Base-by-base conservation (phyloP, 2,113 vertebrate species). In the Lates calcarifer region DNA sequence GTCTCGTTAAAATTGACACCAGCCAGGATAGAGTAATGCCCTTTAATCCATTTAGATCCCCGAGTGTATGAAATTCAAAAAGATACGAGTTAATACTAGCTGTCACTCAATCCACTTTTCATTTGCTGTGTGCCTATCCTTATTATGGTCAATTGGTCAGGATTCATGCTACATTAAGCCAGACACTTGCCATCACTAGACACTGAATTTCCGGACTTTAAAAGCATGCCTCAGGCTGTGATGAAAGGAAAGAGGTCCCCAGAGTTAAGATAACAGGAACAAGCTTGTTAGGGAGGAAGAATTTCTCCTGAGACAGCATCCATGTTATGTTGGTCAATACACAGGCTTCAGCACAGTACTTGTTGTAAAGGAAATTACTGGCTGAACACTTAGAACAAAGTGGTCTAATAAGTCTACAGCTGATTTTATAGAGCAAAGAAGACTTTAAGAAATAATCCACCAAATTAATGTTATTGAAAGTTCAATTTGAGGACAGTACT, bases 251-350 rank as follows among this genome's bases (percentile, higher is more conserved):
- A 85, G 41, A 77, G 47, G 79, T 85, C 85, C 58, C 82, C 60
- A 37, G 80, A 76, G 89, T 80, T 64, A 66, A 73, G 67, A 85
- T 37, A 86, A 88, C 70, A 86, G 87, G 77, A 85, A 87, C 26
- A 51, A 35, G 71, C 83, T 85, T 80, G 79, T 87, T 80, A 56
- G 62, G 63, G 35, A 60, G 49, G 49, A 74, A 61, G 13, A 51
- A 83, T 39, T 31, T 72, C 87, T 87, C 74, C 60, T 41, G 87
- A 82, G 68, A 88, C 43, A 68, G 51, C 45, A 51, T 58, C 49
- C 24, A 24, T 58, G 53, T 74, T 77, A 55, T 22, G 24, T 61
- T 55, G 75, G 81, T 70, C 75, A 74, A 68, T 13, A 58, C 5
- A 1, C 35, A 67, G 53, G 29, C 53, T 39, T 57, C 49, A 63